A percentile compares a stretch with the other conserved stretches of the same genome.
phyloP scores from a whole-genome alignment of 2,888 invertebrate species.

The Ochlodes sylvanus region DNA sequence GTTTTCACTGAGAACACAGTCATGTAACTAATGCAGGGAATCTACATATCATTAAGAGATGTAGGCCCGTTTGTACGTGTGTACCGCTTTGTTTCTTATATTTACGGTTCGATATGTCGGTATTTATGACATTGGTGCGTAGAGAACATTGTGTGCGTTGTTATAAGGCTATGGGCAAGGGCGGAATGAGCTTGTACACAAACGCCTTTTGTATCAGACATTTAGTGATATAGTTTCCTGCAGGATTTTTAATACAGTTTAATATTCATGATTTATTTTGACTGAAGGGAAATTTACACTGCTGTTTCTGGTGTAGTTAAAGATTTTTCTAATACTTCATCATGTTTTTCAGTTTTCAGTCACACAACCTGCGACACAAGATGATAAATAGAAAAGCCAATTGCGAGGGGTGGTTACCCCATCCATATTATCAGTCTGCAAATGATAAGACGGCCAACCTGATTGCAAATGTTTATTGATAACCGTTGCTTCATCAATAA shows the following conservation, averaged over 20 bases:
- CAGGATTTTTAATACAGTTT: neutral
- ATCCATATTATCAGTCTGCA: no score
- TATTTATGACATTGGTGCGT: slow-evolving; percentile 78
- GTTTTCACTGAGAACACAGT: slow-evolving; percentile 82
- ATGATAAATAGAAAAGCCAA: no score
- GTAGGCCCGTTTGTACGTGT: slow-evolving; percentile 80
- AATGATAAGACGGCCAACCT: no score
- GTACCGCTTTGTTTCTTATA: slow-evolving; percentile 82
- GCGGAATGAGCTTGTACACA: slow-evolving; percentile 63
- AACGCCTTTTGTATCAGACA: slow-evolving; percentile 74
- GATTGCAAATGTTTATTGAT: no score
- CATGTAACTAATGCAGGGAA: slow-evolving; percentile 84
- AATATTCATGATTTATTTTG: no score
- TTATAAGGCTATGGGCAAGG: slow-evolving; percentile 49
- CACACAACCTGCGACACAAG: neutral
- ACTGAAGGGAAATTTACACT: no score
- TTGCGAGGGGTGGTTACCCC: no score
- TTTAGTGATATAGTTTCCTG: neutral
- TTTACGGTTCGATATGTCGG: slow-evolving; percentile 73
- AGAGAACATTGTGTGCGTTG: slow-evolving; percentile 61
- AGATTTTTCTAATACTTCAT: no score
- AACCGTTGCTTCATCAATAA: no score
- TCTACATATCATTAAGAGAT: slow-evolving; percentile 85
- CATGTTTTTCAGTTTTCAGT: no score
- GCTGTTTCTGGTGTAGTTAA: no score